Evolutionary conservation across 2,797 vertebrate species (phyloP), one percentile per base, ranked within the genome.

Genomic region (Xenops minutus): DNA sequence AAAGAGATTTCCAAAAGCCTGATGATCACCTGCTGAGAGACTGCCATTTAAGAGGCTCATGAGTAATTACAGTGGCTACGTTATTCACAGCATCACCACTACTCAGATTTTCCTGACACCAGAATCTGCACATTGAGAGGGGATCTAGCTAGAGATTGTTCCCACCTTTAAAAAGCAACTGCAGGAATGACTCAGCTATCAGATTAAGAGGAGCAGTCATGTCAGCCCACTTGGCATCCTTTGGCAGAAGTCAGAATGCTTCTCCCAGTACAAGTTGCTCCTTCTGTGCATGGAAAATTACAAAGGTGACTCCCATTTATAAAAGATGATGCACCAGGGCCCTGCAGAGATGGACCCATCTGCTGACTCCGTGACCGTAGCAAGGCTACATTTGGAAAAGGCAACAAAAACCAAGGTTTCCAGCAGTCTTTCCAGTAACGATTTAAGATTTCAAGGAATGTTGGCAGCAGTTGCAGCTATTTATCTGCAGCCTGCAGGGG

Each of bases 261-360:
- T 93, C 91, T 94, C 80, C 73, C 77, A 26, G 82, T n/a, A 87
- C 93, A 89, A 94, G 87, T 12, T 89, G 83, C 86, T 84, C 89
- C 94, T 85, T 69, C 84, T 37, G 56, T 52, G 59, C 76, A 86
- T 92, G 90, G 95, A 97, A 96, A 95, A 89, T 94, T 52, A 75
- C 78, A 84, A 92, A 97, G 74, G 74, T 96, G 95, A 90, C 81
- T 95, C 95, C 78, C 80, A 85, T 95, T 96, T 96, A 94, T 95
- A 95, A 95, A 94, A 83, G 96, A 88, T 95, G 89, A 92, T 95
- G 96, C 23, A 93, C 76, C 73, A 64, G 68, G 79, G 62, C 69
- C 66, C 80, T 2, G 1, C 39, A 91, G 84, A 89, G 76, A 66
- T 12, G 54, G 83, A 54, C 41, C 43, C 68, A 62, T 76, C 79